Evolutionary conservation across 2,797 vertebrate genomes (phyloP), one percentile per base, ranked within the genome.

Genomic region (Chloroceryle inda): DNA sequence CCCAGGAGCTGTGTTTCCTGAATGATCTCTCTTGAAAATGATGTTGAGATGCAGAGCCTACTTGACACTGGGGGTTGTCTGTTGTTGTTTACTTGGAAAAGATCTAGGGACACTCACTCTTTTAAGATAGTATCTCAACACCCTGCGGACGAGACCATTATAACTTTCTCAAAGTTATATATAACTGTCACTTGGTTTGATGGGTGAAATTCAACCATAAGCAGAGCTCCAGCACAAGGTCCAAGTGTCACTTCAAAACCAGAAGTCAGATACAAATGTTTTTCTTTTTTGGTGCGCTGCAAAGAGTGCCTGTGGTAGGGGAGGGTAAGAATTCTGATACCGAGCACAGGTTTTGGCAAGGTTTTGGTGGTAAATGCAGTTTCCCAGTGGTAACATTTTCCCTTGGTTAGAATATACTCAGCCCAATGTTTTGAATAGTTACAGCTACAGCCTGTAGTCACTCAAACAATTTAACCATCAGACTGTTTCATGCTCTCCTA

Each of bases 181-280:
- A 1, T 44, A 27, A 53, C 40, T 74, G 77, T 8, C 13, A 4
- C 49, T 90, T 89, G 67, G 22, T 80, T 76, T 53, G 24, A 27
- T 80, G 80, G 42, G 75, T 94, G 90, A 89, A 91, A 92, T 87
- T 92, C 74, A 90, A 13, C 37, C 29, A 3, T 56, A 47, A 73
- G 86, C 88, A 96, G 93, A 95, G 91, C 80, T 92, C 94, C 93
- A 95, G 89, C 88, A 77, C 94, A 82, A 96, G 63, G 71, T 81
- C 67, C 83, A 86, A 50, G 29, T 52, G 56, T 76, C 71, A 67
- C 38, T 92, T 85, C 37, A 56, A 67, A 89, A 82, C 3, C 37
- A 59, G 22, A 79, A 64, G 16, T 82, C 18, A 56, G 21, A 76
- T 59, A 19, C 29, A 31, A 63, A 40, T 38, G n/a, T 19, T 23